phyloP scores from a whole-genome alignment of 2,113 vertebrate genomes.

The Myxocyprinus asiaticus region DNA sequence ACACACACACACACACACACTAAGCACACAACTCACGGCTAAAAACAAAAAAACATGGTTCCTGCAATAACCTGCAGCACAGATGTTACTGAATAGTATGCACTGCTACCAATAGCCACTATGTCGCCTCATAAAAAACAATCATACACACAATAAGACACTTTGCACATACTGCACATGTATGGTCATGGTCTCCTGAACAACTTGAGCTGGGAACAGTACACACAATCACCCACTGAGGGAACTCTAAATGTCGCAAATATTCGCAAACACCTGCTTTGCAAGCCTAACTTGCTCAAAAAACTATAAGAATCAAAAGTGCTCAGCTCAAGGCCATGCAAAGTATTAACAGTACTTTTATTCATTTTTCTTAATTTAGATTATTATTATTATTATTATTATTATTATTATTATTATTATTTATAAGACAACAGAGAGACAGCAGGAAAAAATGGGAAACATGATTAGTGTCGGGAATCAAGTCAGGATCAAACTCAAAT shows the following conservation, averaged over 20 bases:
- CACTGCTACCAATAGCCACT: background rate
- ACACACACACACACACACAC: slow-evolving; percentile 18
- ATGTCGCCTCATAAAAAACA: background rate
- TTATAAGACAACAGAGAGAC: background rate
- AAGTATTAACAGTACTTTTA: background rate
- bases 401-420: background rate
- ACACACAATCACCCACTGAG: background rate
- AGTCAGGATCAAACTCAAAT: background rate
- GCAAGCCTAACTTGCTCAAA: background rate
- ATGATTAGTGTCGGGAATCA: background rate
- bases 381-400: background rate
- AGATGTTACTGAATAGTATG: background rate
- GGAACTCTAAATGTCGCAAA: background rate
- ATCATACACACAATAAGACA: background rate
- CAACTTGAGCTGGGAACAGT: background rate
- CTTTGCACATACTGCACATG: no score
- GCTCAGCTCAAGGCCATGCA: background rate
- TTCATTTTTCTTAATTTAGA: slow-evolving; percentile 1
- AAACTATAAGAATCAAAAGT: background rate
- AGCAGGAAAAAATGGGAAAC: background rate
- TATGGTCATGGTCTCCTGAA: no score
- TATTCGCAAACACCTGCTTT: slow-evolving; percentile 1
- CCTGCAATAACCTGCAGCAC: slow-evolving; percentile 6
- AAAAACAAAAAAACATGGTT: slow-evolving; percentile 19
- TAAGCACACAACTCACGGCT: slow-evolving; percentile 30